A percentile compares a stretch with the other conserved stretches of the same genome.
Conservation (phyloP, 2,888 invertebrate genomes). For the Drosophila affinis region DNA sequence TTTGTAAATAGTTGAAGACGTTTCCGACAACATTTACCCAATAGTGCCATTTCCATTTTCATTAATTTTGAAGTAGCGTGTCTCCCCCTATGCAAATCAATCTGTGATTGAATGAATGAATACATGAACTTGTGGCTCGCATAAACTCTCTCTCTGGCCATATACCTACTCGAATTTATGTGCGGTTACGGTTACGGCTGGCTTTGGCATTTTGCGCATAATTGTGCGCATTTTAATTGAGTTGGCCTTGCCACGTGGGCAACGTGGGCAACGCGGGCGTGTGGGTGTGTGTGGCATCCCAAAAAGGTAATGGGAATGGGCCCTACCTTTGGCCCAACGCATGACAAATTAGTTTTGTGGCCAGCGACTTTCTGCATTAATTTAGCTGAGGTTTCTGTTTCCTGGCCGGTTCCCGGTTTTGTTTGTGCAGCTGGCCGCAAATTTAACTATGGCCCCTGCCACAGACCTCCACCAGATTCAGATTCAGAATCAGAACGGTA, state of each 20-base stretch:
- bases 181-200: slow-evolving; percentile 32
- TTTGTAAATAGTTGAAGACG: neutral
- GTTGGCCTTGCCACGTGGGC: slow-evolving; percentile 50
- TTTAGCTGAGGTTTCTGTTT: slow-evolving; percentile 63
- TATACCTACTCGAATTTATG: slow-evolving; percentile 4
- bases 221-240: slow-evolving; percentile 72
- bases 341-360: slow-evolving; percentile 79
- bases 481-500: slow-evolving; percentile 13
- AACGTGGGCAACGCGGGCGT: neutral
- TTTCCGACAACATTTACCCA: neutral
- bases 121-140: slow-evolving; percentile 9
- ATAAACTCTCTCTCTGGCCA: slow-evolving; percentile 28
- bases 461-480: slow-evolving; percentile 19
- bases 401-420: slow-evolving; percentile 18
- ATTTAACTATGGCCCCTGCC: slow-evolving; percentile 45
- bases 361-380: slow-evolving; percentile 67
- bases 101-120: neutral
- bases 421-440: slow-evolving; percentile 48
- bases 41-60: neutral
- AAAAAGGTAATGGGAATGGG: slow-evolving; percentile 9
- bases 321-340: slow-evolving; percentile 58
- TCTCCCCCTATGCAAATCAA: neutral
- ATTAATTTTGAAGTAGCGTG: neutral
- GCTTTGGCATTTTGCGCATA: slow-evolving; percentile 66
- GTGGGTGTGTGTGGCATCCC: neutral